Conservation (phyloP, 2,888 invertebrate genomes). For the Halictus quadricinctus region DNA sequence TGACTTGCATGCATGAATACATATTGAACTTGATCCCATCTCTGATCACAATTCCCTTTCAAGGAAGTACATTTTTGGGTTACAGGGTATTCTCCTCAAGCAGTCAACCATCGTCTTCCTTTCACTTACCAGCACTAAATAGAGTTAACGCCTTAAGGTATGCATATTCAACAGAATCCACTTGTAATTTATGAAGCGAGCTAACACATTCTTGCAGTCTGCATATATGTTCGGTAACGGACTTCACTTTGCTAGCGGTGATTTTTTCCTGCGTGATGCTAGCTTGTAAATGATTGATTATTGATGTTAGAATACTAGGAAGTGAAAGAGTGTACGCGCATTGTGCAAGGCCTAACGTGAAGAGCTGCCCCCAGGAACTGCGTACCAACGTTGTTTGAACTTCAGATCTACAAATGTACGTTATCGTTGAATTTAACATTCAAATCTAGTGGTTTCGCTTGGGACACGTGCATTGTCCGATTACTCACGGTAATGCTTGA, state of each 20-base stretch:
- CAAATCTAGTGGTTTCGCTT: neutral
- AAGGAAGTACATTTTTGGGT: neutral
- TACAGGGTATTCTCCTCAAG: neutral
- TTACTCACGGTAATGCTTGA: conserved; percentile 88
- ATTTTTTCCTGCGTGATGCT: conserved; percentile 90
- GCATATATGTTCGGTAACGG: conserved; percentile 91
- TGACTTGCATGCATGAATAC: neutral
- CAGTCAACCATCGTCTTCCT: neutral
- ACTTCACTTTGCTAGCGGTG: conserved; percentile 89
- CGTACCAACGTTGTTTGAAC: conserved; percentile 92
- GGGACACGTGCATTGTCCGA: neutral
- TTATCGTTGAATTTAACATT: conserved; percentile 18
- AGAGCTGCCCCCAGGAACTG: conserved; percentile 96
- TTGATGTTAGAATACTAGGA: conserved; percentile 91
- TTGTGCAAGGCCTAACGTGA: conserved; percentile 95
- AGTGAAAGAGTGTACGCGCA: conserved; percentile 91
- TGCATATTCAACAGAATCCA: conserved; percentile 94
- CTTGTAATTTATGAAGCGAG: conserved; percentile 88
- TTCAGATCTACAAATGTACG: conserved; percentile 86
- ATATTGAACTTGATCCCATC: neutral
- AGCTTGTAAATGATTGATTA: conserved; percentile 91
- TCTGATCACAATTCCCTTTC: neutral
- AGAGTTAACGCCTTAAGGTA: conserved; percentile 93
- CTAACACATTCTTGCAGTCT: conserved; percentile 92
- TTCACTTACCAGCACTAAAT: conserved; percentile 89